These are phyloP conservation scores for Podocnemis expansa DNA, from an alignment of 2,113 vertebrate species.

Conservation along the genomic window DNA sequence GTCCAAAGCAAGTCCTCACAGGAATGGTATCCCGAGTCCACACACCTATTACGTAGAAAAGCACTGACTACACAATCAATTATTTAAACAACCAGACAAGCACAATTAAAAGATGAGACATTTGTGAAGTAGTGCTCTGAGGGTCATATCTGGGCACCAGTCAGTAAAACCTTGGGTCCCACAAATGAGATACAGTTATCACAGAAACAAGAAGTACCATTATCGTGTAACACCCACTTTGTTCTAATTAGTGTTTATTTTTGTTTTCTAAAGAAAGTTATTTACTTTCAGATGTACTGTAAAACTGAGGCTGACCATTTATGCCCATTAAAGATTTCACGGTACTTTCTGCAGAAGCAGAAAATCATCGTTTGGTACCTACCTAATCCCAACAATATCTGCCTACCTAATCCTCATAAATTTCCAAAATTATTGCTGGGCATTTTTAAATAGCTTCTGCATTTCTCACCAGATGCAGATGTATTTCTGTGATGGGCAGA, in stretches of 20 bases:
- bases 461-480: constrained; percentile 73
- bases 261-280: constrained; percentile 48
- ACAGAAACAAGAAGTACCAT: constrained; percentile 66
- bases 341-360: constrained; percentile 69
- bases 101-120: not conserved
- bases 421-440: constrained; percentile 72
- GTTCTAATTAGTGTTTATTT: constrained; percentile 29
- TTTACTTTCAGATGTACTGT: constrained; percentile 56
- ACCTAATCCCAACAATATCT: constrained; percentile 70
- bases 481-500: constrained; percentile 75
- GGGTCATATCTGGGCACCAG: constrained; percentile 45
- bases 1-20: constrained; percentile 95
- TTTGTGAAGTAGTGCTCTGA: constrained; percentile 19
- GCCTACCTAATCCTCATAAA: constrained; percentile 73
- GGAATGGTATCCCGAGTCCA: constrained; percentile 91
- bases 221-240: constrained; percentile 56
- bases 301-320: constrained; percentile 53
- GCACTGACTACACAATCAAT: constrained; percentile 51
- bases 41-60: constrained; percentile 83
- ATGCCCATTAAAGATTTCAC: constrained; percentile 41
- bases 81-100: not conserved
- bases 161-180: constrained; percentile 63
- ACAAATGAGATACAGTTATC: constrained; percentile 53
- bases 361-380: constrained; percentile 68
- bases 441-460: constrained; percentile 73